phyloP scores from a whole-genome alignment of 1,140 invertebrate species.

The Aplysia californica region DNA sequence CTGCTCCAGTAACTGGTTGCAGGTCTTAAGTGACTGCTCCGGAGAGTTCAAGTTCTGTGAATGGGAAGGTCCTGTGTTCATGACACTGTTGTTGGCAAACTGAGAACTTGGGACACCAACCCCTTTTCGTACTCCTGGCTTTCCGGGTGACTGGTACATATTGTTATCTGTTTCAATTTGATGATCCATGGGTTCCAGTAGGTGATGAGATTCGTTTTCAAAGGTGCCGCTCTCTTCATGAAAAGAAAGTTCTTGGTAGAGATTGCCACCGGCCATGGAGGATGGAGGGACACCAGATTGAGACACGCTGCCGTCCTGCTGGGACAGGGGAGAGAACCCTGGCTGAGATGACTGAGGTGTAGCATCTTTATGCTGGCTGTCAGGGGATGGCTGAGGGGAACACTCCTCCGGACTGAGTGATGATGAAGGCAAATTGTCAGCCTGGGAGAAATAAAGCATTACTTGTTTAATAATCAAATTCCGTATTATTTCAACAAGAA shows the following conservation, averaged over 20 bases:
- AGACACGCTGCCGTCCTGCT: slow-evolving; percentile 12
- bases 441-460: slow-evolving; percentile 4
- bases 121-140: too few species aligned
- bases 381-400: slow-evolving; percentile 23
- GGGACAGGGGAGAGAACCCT: too few species aligned
- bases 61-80: too few species aligned
- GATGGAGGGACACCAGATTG: neutral
- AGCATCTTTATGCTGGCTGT: slow-evolving; percentile 4
- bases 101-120: too few species aligned
- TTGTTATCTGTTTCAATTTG: too few species aligned
- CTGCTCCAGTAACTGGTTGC: too few species aligned
- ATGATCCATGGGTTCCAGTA: neutral
- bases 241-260: too few species aligned
- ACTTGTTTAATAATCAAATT: neutral
- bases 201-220: neutral
- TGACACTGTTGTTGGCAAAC: too few species aligned
- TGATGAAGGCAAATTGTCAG: slow-evolving; percentile 16
- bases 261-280: neutral
- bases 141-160: too few species aligned
- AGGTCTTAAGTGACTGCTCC: too few species aligned
- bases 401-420: slow-evolving; percentile 10
- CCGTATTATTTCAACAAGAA: too few species aligned
- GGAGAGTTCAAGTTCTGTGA: too few species aligned
- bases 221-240: neutral
- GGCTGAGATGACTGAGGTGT: neutral